Base-by-base conservation (phyloP, 2,113 vertebrate genomes). In the Agelaius tricolor region DNA sequence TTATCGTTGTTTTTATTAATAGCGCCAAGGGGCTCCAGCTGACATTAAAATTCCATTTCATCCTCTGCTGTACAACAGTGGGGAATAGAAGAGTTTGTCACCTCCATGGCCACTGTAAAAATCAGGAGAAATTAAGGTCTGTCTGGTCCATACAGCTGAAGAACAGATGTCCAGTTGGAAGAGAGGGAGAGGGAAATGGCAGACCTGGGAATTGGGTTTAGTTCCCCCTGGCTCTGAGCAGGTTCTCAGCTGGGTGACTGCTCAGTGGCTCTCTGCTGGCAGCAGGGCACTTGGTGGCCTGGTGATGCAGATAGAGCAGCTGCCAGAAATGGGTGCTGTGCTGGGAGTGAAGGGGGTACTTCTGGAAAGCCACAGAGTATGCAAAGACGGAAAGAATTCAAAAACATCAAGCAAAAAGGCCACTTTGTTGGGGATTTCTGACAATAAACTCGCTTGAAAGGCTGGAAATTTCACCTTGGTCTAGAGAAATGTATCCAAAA, bases 1-100 rank as follows among this genome's bases (percentile, higher is more conserved):
- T 94, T 90, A 89, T 75, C 57, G 1, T 92, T 62, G 61, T 78
- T 94, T 94, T 93, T 93, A 93, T 96, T 97, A 96, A 93, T 94
- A 96, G 65, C 0, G 0, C 57, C 57, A 77, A 86, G 61, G 85
- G 55, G 91, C 87, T 94, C 72, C 90, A 84, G 79, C 79, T 94
- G 89, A 90, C 73, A 68, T 94, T 47, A 88, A 78, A 54, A 51
- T 86, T 88, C 51, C 44, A 54, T 72, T 94, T 89, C 41, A 79
- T 65, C 73, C 10, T 2, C 62, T 81, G 52, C 85, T 67, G 15
- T 61, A 67, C 35, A 37, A 55, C 74, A 78, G 68, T 4, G 3
- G 21, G 24, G 65, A 82, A 27, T 31, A 33, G 72, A 76, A 39
- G 59, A 41, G 17, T 72, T 89, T 73, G 28, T 74, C 49, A 43